Conservation (phyloP, 2,888 invertebrate genomes). For the Eledona agricola region DNA sequence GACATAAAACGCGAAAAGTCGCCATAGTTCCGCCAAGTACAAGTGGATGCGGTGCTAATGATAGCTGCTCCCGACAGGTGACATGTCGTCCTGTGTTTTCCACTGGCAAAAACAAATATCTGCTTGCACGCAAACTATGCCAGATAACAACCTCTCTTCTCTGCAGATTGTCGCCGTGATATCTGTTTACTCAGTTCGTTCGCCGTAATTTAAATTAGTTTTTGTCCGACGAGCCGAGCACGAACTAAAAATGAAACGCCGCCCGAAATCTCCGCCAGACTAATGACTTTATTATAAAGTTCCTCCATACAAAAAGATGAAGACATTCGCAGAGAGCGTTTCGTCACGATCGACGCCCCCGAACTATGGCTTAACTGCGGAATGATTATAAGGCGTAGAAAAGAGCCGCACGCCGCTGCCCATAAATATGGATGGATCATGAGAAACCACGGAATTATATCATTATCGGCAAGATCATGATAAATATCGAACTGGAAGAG, state of each 20-base stretch:
- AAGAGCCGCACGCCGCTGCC: constrained; percentile 30
- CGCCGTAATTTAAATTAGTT: constrained; percentile 28
- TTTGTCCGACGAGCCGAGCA: constrained; percentile 18
- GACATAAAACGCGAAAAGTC: constrained; percentile 40
- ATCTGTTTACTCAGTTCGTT: constrained; percentile 23
- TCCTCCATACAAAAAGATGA: constrained; percentile 42
- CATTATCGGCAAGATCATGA: constrained; percentile 36
- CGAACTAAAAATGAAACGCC: constrained; percentile 16
- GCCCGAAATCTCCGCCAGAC: constrained; percentile 34
- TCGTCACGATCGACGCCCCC: constrained; percentile 43
- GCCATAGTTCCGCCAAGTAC: constrained; percentile 42
- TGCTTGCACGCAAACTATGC: constrained; percentile 40
- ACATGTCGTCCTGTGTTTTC: constrained; percentile 41
- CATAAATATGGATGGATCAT: constrained; percentile 36
- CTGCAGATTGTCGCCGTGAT: constrained; percentile 34
- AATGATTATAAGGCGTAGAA: constrained; percentile 43
- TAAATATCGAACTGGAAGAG: constrained; percentile 25
- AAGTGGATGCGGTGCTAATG: constrained; percentile 46
- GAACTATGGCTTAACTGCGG: constrained; percentile 37
- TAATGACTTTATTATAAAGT: constrained; percentile 50
- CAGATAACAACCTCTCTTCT: constrained; percentile 38
- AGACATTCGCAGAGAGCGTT: constrained; percentile 43
- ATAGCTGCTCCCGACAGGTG: constrained; percentile 46
- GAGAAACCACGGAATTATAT: constrained; percentile 36
- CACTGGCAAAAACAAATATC: constrained; percentile 43